Base-by-base conservation (phyloP, 2,888 invertebrate species). In the Operophtera brumata region DNA sequence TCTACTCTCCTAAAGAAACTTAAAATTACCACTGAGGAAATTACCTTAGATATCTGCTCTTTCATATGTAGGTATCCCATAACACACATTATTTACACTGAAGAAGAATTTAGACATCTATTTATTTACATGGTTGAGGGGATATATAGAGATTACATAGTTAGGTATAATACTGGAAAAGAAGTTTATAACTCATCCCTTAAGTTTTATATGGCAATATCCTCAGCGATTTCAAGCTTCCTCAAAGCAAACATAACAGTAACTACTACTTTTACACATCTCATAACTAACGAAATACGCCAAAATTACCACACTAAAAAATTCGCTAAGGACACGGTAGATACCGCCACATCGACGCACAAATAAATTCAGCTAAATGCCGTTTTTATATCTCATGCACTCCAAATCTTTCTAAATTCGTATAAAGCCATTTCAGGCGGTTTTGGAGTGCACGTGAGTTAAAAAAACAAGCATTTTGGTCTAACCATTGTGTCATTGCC, bases 241-340 rank as follows among this genome's bases (percentile, higher is more conserved):
- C 44, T 45, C 57, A 72, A 84, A 86, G 80, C 84, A 86, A 88
- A 1, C 84, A 71, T 84, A 89, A 88, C 87, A 86, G 66, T 77
- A 67, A 59, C 65, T 68, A 75, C 80, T 80, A 84, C 78, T 53
- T 74, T 75, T 72, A 82, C 75, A 84, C 76, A 20, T 20, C 20
- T 20, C 20, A 78, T 81, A 82, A 82, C 79, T 81, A 86, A 84
- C 81, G 77, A 71, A 80, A 83, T 75, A 75, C 78, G 78, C 75
- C 74, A 77, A 79, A 82, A 76, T 81, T 84, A 86, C 80, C 78
- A 85, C 81, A 78, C 86, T 84, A 86, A 87, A 87, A 82, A 88
- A 85, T 89, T 89, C 78, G 78, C 88, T 89, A 88, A 73, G 62
- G 77, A 82, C 64, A 63, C 77, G 73, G 80, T 70, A 75, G 72